Conservation (phyloP, 2,113 vertebrate genomes). For the Epinephelus fuscoguttatus region DNA sequence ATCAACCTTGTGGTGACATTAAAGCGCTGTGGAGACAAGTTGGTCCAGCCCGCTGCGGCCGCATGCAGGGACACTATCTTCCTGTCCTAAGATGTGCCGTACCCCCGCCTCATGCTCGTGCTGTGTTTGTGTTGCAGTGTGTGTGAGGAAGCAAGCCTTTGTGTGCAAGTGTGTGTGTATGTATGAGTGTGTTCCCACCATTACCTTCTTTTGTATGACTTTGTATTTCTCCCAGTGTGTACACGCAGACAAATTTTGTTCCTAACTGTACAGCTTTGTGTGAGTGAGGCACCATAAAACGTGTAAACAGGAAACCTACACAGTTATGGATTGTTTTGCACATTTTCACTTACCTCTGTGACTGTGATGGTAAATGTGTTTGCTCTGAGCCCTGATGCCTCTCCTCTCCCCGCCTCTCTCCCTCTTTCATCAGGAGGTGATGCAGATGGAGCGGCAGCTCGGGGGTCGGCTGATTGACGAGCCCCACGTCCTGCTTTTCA, state of each 20-base stretch:
- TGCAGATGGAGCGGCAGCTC: conserved; percentile 97
- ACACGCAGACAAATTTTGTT: neutral
- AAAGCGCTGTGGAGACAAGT: conserved; percentile 52
- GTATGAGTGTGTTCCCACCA: neutral
- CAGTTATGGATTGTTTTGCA: conserved; percentile 50
- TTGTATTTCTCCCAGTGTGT: conserved; percentile 18
- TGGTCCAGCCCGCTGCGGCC: conserved; percentile 53
- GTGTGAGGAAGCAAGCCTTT: neutral
- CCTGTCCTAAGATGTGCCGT: conserved; percentile 45
- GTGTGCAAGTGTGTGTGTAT: neutral
- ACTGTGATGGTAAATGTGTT: conserved; percentile 34
- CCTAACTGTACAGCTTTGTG: conserved; percentile 15
- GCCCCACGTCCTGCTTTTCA: conserved; percentile 96
- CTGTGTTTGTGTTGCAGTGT: conserved; percentile 8
- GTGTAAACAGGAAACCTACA: conserved; percentile 36
- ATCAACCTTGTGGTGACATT: conserved; percentile 81
- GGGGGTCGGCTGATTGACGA: conserved; percentile 97
- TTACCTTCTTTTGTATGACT: neutral
- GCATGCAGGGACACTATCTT: conserved; percentile 58
- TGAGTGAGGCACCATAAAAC: conserved; percentile 29
- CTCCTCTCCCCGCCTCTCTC: conserved; percentile 4
- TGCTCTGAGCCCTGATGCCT: conserved; percentile 20
- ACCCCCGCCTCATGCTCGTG: conserved; percentile 24
- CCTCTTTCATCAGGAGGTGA: conserved; percentile 90
- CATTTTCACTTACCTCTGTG: conserved; percentile 38